Conservation (phyloP, 2,797 vertebrate genomes). For the Mormyrus hasselquistii region DNA sequence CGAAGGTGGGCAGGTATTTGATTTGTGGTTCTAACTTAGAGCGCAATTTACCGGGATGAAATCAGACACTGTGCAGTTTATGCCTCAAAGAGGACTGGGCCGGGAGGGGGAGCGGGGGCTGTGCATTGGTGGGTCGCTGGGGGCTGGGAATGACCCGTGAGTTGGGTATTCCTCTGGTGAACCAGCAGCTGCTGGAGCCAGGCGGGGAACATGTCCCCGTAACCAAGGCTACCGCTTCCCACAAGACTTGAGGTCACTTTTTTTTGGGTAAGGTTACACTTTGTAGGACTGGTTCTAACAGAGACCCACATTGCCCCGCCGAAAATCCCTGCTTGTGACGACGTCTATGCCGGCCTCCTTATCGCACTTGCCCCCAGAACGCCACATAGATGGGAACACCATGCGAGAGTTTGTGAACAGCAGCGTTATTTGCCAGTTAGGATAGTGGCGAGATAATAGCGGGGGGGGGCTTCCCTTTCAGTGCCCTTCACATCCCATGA, state of each 20-base stretch:
- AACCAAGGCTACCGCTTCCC: slow-evolving; percentile 14
- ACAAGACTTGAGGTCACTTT: slow-evolving; percentile 32
- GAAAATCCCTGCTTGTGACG: not conserved
- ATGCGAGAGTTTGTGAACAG: slow-evolving; percentile 39
- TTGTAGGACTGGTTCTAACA: slow-evolving; percentile 23
- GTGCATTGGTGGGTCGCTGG: not conserved
- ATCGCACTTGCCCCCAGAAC: slow-evolving; percentile 49
- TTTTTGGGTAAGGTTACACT: slow-evolving; percentile 34
- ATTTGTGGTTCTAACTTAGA: slow-evolving; percentile 32
- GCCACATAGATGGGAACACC: slow-evolving; percentile 44
- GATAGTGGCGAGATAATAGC: slow-evolving; percentile 16
- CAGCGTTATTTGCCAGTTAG: slow-evolving; percentile 33
- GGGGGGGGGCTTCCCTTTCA: slow-evolving; percentile 33
- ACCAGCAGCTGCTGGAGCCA: not conserved
- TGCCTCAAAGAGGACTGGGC: slow-evolving; percentile 14
- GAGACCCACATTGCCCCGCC: slow-evolving; percentile 23
- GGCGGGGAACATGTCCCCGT: not conserved
- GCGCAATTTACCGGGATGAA: slow-evolving; percentile 14
- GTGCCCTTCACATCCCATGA: slow-evolving; percentile 30
- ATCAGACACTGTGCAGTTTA: slow-evolving; percentile 27
- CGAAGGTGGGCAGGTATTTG: slow-evolving; percentile 29
- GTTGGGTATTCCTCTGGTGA: slow-evolving; percentile 21
- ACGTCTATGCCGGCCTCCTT: not conserved
- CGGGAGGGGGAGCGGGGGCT: not conserved
- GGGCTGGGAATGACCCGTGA: slow-evolving; percentile 25